Evolutionary conservation across 2,888 invertebrate genomes (phyloP), one percentile per base, ranked within the genome.

Genomic region (Leptura quadrifasciata): DNA sequence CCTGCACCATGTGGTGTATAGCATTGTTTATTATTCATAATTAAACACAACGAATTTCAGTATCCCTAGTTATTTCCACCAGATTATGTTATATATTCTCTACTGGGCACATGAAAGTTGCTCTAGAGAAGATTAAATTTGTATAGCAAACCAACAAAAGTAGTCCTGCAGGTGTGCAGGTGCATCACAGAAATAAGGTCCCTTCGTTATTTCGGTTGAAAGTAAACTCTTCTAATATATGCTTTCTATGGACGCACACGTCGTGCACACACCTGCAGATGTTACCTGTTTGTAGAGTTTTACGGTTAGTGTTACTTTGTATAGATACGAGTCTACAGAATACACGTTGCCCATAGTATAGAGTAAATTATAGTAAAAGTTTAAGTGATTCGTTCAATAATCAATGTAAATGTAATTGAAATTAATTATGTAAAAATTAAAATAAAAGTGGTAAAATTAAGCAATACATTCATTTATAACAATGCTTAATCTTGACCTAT

Each of bases 81-180:
- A n/a, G 47, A 2, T n/a, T 47, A 47, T 47, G 5, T 47, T 47
- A 47, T 39, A 15, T 15, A 15, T 24, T 6, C 5, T 31, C 47
- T 15, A 47, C 47, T 15, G 47, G n/a, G 47, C n/a, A 47, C n/a
- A n/a, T 63, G 17, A 20, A 39, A 20, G 27, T 21, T 6, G 35
- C 39, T 39, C 39, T 63, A 39, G 61, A 31, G 35, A 18, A n/a
- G 39, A 39, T 35, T 39, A 39, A n/a, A 9, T 27, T 18, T 10
- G 39, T 63, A 39, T 39, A 39, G 63, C 39, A 10, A 64, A 65
- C 65, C 52, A 65, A 65, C 47, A 65, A 65, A 54, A 65, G n/a
- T 24, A 65, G n/a, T 39, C 63, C 63, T 15, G 39, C 54, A 65
- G 65, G 52, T 65, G 54, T 52, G 65, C 65, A 65, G 65, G 65